Evolutionary conservation across 2,797 vertebrate species (phyloP).

Genomic region (Psittacula echo): DNA sequence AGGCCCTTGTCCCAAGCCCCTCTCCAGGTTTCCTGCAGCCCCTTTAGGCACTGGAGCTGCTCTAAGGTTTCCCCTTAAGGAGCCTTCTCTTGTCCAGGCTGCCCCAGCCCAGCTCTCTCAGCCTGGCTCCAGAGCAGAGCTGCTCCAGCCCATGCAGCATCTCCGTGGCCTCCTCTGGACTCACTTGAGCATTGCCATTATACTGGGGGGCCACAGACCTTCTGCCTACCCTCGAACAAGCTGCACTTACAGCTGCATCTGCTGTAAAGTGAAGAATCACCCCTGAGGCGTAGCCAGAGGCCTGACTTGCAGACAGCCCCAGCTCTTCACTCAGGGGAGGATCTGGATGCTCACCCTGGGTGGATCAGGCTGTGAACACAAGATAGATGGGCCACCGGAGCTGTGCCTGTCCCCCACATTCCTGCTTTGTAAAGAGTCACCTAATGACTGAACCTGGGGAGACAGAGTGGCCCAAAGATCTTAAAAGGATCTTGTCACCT

Average conservation of each 20-base stretch:
- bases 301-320: background rate
- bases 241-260: background rate
- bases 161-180: background rate
- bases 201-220: background rate
- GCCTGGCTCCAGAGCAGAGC: background rate
- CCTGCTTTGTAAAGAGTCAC: background rate
- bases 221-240: background rate
- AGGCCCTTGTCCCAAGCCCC: too few species aligned
- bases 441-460: background rate
- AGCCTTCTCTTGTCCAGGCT: too few species aligned
- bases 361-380: background rate
- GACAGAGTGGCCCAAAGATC: background rate
- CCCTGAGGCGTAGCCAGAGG: background rate
- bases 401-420: background rate
- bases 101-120: too few species aligned
- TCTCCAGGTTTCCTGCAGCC: too few species aligned
- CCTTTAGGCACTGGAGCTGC: too few species aligned
- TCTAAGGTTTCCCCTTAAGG: too few species aligned
- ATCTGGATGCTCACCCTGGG: background rate
- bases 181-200: background rate
- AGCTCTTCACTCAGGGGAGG: background rate
- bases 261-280: background rate
- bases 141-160: background rate
- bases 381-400: accelerated
- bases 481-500: background rate